Conservation (phyloP, 2,797 vertebrate genomes). For the Acanthiza pusilla region DNA sequence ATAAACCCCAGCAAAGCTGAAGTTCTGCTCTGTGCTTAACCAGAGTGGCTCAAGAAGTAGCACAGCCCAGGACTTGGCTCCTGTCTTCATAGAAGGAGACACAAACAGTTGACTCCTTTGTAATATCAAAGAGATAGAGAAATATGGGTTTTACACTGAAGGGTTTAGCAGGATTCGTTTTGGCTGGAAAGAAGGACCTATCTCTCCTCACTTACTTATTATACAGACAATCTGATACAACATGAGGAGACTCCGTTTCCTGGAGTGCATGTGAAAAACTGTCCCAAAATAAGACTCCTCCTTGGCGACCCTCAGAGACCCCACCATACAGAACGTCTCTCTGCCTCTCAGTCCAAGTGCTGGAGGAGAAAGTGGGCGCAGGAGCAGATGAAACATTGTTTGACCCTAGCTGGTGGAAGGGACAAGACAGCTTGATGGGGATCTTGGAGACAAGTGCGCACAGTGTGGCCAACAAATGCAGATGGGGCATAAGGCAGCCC, state of each 20-base stretch:
- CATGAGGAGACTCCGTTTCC: neutral
- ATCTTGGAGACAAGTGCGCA: neutral
- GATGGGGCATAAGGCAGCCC: neutral
- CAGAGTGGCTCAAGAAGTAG: neutral
- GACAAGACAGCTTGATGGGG: fast-evolving
- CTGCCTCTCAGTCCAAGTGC: neutral
- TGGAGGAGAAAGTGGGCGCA: neutral
- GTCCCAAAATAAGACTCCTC: neutral
- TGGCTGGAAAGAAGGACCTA: neutral
- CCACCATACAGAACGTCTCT: neutral
- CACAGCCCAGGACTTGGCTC: neutral
- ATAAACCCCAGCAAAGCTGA: neutral
- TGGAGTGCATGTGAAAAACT: neutral
- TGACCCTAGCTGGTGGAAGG: neutral
- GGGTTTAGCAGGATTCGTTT: neutral
- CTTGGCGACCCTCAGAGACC: neutral
- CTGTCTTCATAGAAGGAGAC: neutral
- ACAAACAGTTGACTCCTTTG: neutral
- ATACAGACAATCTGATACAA: neutral
- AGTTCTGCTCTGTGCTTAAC: neutral
- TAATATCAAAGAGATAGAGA: neutral
- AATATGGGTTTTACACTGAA: fast-evolving
- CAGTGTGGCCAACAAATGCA: neutral
- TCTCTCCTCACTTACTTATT: neutral
- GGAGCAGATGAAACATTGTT: neutral